Evolutionary conservation across 2,888 invertebrate genomes (phyloP).

Genomic region (Drosophila mettleri): DNA sequence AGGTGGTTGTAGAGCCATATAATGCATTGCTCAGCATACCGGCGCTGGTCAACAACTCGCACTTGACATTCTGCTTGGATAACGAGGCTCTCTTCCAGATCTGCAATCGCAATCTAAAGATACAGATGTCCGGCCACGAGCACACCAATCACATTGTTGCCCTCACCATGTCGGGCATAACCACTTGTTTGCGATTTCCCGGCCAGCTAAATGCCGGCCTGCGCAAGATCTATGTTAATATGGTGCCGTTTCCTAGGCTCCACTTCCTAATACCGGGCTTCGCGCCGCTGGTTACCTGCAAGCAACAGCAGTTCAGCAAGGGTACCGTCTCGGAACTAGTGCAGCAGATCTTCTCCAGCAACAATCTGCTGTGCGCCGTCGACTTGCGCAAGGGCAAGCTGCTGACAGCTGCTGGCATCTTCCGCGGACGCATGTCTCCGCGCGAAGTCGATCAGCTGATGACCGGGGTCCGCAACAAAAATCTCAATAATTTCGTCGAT

Average conservation of each 20-base stretch:
- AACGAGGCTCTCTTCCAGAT: slow-evolving; percentile 83
- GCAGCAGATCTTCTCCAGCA: slow-evolving; percentile 90
- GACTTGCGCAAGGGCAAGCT: slow-evolving; percentile 92
- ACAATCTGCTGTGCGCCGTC: slow-evolving; percentile 93
- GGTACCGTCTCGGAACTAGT: slow-evolving; percentile 89
- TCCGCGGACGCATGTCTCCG: slow-evolving; percentile 84
- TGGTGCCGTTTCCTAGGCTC: slow-evolving; percentile 95
- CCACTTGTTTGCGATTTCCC: slow-evolving; percentile 92
- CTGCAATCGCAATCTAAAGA: slow-evolving; percentile 75
- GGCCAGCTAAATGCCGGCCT: slow-evolving; percentile 96
- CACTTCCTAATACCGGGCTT: slow-evolving; percentile 94
- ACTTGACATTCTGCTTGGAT: slow-evolving; percentile 82
- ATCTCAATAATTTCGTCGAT: slow-evolving; percentile 89
- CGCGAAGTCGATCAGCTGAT: slow-evolving; percentile 85
- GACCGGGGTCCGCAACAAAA: slow-evolving; percentile 91
- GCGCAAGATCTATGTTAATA: slow-evolving; percentile 93
- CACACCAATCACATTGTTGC: slow-evolving; percentile 83
- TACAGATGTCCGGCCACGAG: slow-evolving; percentile 70
- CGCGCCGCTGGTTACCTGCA: slow-evolving; percentile 87
- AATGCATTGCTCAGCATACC: slow-evolving; percentile 80
- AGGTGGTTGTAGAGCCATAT: slow-evolving; percentile 82
- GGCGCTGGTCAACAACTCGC: slow-evolving; percentile 74
- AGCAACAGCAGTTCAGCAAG: slow-evolving; percentile 72
- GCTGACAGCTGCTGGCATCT: slow-evolving; percentile 92
- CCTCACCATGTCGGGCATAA: slow-evolving; percentile 88